Conservation (phyloP, 2,888 invertebrate genomes). For the Megastigmus dorsalis region DNA sequence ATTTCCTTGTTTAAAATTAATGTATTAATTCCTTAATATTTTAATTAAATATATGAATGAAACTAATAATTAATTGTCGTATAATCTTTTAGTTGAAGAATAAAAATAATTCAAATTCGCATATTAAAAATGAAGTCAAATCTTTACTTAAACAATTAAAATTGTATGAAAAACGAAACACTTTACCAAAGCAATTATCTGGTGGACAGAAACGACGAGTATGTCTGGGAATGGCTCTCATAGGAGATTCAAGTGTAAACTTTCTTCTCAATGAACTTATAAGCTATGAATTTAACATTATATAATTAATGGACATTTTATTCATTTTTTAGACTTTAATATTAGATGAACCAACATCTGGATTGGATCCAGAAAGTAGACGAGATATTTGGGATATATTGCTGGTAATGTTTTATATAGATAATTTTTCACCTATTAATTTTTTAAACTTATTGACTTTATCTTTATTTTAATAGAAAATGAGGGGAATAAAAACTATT, state of each 20-base stretch:
- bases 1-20: too few relatives aligned
- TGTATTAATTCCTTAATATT: too few relatives aligned
- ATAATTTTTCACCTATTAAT: slow-evolving; percentile 74
- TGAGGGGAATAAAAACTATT: slow-evolving; percentile 83
- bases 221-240: slow-evolving; percentile 87
- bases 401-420: slow-evolving; percentile 94
- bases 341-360: slow-evolving; percentile 88
- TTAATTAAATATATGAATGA: background rate
- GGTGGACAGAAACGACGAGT: slow-evolving; percentile 93
- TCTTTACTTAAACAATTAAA: slow-evolving; percentile 80
- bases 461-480: slow-evolving; percentile 7
- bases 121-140: slow-evolving; percentile 76
- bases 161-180: slow-evolving; percentile 79
- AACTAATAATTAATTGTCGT: background rate
- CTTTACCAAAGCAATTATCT: slow-evolving; percentile 80
- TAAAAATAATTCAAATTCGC: slow-evolving; percentile 64
- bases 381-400: too few relatives aligned
- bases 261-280: too few relatives aligned
- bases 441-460: background rate
- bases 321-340: slow-evolving; percentile 73
- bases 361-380: too few relatives aligned
- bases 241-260: slow-evolving; percentile 81
- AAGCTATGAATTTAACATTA: slow-evolving; percentile 61
- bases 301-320: slow-evolving; percentile 54
- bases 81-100: slow-evolving; percentile 82